Conservation (phyloP, 1,140 invertebrate species). For the Maconellicoccus hirsutus region DNA sequence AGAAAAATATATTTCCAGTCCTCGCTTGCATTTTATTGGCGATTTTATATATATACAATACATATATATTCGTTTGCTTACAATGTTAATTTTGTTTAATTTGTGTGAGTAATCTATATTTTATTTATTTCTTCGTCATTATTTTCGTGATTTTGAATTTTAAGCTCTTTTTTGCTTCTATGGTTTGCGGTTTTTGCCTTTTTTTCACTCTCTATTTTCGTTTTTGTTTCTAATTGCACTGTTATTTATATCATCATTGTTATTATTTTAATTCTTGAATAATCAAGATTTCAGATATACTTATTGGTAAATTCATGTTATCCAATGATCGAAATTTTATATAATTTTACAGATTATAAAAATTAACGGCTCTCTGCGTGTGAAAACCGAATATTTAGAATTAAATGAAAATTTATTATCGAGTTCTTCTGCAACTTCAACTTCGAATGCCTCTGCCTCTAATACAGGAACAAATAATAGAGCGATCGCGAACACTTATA, state of each 20-base stretch:
- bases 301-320: no score
- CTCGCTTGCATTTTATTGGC: slow-evolving; percentile 19
- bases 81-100: slow-evolving; percentile 16
- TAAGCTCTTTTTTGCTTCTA: background rate
- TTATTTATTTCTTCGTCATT: background rate
- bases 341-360: background rate
- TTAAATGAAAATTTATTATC: slow-evolving; percentile 2
- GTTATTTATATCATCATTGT: no score
- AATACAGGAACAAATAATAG: slow-evolving; percentile 9
- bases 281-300: no score
- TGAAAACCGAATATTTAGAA: slow-evolving; percentile 17
- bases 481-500: background rate
- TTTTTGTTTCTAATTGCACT: slow-evolving; percentile 2
- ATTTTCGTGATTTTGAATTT: background rate
- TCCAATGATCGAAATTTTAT: background rate
- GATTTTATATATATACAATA: no score
- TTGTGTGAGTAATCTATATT: slow-evolving; percentile 17
- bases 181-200: slow-evolving; percentile 1
- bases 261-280: background rate
- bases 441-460: background rate
- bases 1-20: slow-evolving; percentile 1
- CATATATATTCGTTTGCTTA: slow-evolving; percentile 19
- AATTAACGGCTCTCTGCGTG: background rate
- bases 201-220: background rate
- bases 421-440: background rate